Evolutionary conservation across 1,140 invertebrate genomes (phyloP).

Genomic region (Littorina saxatilis): DNA sequence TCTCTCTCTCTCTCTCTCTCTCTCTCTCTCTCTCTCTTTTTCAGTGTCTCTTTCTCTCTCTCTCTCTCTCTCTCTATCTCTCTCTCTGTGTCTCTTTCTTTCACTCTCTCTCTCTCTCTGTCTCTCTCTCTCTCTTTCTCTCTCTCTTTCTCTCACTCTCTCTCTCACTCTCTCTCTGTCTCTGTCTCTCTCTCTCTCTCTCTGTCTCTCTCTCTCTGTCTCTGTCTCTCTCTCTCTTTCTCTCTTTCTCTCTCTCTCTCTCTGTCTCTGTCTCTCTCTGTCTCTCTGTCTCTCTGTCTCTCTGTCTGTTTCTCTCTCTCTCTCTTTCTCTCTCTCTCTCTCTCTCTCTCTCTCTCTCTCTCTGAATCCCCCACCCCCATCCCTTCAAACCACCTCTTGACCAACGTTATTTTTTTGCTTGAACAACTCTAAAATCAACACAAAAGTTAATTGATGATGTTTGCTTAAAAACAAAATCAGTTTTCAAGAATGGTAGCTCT

Average conservation of each 20-base stretch:
- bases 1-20: slow-evolving; percentile 7
- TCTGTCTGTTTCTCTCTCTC: background rate
- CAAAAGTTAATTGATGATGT: too few relatives aligned
- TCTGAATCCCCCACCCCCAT: background rate
- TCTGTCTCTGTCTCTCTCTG: slow-evolving; percentile 4
- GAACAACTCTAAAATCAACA: too few relatives aligned
- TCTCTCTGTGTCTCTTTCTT: too few relatives aligned
- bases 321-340: background rate
- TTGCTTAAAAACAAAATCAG: too few relatives aligned
- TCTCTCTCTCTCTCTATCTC: too few relatives aligned
- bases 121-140: background rate
- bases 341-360: background rate
- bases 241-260: background rate
- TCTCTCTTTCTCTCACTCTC: slow-evolving; percentile 2
- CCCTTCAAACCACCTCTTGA: background rate
- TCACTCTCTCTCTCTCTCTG: background rate
- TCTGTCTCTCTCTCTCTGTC: background rate
- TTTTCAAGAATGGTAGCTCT: too few relatives aligned
- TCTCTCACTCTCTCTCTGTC: background rate
- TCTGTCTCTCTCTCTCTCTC: background rate
- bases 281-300: background rate
- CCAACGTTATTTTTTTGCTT: too few relatives aligned
- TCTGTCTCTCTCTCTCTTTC: background rate
- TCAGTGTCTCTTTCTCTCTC: too few relatives aligned
- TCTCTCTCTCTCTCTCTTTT: too few relatives aligned